These are phyloP conservation scores for Oreocharis arfaki DNA, from an alignment of 2,113 vertebrate species.

Conservation along the genomic window DNA sequence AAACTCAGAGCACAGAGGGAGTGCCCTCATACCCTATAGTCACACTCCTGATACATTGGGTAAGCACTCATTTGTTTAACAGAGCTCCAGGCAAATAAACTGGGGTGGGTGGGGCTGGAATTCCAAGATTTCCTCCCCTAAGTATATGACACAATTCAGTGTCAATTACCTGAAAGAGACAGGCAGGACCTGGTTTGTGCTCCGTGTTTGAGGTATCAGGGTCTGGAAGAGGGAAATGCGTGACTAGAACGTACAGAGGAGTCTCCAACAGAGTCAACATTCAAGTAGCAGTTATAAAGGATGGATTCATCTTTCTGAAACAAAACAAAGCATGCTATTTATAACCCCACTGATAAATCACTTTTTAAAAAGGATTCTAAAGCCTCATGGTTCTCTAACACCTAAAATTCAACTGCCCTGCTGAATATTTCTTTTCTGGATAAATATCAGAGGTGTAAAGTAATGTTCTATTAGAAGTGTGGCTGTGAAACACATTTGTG, in stretches of 20 bases:
- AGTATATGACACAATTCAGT: too few relatives aligned
- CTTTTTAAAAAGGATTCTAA: background rate
- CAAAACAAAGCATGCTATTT: background rate
- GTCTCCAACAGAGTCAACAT: background rate
- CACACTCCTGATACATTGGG: too few relatives aligned
- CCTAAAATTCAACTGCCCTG: background rate
- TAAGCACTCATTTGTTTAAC: background rate
- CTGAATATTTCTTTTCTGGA: background rate
- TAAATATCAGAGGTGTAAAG: background rate
- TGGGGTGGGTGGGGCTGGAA: background rate
- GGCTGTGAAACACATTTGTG: background rate
- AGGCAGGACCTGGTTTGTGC: background rate
- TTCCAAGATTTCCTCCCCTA: background rate
- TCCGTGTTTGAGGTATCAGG: background rate
- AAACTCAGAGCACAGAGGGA: background rate
- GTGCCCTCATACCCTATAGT: background rate
- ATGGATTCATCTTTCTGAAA: background rate
- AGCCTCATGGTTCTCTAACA: background rate
- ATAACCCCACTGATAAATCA: background rate
- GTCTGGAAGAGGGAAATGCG: background rate
- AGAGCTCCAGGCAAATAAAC: background rate
- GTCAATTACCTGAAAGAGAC: background rate
- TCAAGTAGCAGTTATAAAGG: background rate
- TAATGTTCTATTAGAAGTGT: background rate
- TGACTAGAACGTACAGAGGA: background rate